phyloP scores from a whole-genome alignment of 1,140 invertebrate species.

The Ephestia elutella region DNA sequence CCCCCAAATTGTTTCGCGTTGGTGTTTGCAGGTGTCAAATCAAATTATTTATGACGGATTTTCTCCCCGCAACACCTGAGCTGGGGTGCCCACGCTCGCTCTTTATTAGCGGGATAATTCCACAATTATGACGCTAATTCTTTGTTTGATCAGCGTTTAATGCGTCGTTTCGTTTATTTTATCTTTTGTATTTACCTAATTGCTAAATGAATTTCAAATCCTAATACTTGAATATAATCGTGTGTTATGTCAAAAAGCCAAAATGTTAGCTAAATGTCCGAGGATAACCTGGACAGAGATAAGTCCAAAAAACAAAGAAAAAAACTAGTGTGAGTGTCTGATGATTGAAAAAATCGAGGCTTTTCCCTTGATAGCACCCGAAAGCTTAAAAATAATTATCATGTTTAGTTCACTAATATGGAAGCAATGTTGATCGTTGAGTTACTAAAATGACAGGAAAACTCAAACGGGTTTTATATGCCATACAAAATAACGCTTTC shows the following conservation, averaged over 20 bases:
- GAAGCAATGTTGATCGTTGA: no score
- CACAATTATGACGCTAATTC: constrained; percentile 21
- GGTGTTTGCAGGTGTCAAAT: constrained; percentile 54
- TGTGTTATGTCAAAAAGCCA: no score
- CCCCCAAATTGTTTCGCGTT: constrained; percentile 40
- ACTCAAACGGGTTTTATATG: not conserved
- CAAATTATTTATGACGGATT: constrained; percentile 62
- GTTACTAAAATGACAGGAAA: not conserved
- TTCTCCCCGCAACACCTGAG: constrained; percentile 44
- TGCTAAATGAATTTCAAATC: no score
- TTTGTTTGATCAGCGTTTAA: constrained; percentile 15
- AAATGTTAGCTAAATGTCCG: no score
- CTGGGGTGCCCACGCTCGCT: constrained; percentile 37
- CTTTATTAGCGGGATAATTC: constrained; percentile 28
- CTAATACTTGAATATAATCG: no score
- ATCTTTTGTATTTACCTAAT: not conserved
- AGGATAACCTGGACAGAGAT: no score
- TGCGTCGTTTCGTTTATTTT: not conserved
- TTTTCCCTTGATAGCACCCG: no score
- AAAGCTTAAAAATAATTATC: not conserved
- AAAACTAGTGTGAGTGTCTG: no score
- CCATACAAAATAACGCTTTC: not conserved
- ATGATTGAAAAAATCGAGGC: no score
- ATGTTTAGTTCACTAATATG: no score
- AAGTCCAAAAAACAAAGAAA: no score